A percentile compares a stretch with the other conserved stretches of the same genome.
Conservation (phyloP, 2,888 invertebrate species). For the Tenthredo scrophulariae region DNA sequence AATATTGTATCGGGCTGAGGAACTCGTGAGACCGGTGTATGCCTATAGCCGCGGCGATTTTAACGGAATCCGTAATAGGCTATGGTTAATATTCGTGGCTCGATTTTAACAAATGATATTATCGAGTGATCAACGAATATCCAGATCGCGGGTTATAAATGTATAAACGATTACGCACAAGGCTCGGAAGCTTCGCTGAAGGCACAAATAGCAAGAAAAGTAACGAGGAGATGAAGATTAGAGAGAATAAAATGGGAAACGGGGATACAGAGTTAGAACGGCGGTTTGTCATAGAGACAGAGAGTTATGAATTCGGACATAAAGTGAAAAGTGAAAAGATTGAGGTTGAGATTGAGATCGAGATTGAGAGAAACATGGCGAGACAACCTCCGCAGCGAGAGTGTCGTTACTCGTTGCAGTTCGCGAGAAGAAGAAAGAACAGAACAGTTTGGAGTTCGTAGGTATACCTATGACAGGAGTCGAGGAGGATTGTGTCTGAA, state of each 20-base stretch:
- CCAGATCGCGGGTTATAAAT: too few species aligned
- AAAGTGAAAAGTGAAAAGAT: background rate
- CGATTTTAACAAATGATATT: background rate
- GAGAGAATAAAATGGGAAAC: background rate
- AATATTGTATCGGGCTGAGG: background rate
- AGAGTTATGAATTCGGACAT: background rate
- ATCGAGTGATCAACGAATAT: background rate
- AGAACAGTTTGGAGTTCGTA: constrained; percentile 53
- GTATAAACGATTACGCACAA: background rate
- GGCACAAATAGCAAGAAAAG: background rate
- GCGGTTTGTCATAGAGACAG: background rate
- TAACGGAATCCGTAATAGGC: background rate
- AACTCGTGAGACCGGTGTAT: background rate
- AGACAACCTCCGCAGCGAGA: constrained; percentile 45
- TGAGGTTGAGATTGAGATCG: too few species aligned
- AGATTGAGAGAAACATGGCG: background rate
- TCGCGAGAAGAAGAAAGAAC: constrained; percentile 11
- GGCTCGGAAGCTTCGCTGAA: background rate
- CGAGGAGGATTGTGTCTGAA: constrained; percentile 66
- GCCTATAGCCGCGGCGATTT: background rate
- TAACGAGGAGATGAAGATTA: background rate
- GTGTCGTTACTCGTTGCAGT: constrained; percentile 41
- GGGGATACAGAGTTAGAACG: background rate
- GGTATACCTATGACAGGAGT: constrained; percentile 71
- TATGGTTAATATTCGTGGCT: background rate